phyloP scores from a whole-genome alignment of 2,888 invertebrate genomes.

The Callyntrura sp. region DNA sequence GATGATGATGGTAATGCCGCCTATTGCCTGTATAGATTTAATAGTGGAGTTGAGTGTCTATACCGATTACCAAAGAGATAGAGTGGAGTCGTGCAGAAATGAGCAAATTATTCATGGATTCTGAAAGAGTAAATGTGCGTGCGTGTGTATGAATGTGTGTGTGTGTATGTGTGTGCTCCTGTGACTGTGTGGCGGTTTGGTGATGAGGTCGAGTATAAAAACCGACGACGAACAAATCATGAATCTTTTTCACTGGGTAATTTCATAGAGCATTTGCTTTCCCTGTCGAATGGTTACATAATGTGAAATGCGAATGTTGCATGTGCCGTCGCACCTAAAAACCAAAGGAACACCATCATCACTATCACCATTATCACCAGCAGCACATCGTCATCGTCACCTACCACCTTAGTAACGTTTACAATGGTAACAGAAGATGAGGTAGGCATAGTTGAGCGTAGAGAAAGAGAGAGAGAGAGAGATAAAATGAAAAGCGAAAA shows the following conservation, averaged over 20 bases:
- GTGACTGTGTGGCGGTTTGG: no score
- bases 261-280: conserved; percentile 64
- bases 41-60: conserved; percentile 22
- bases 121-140: background rate
- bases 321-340: background rate
- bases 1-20: conserved; percentile 24
- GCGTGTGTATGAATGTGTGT: background rate
- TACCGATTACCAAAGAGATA: conserved; percentile 27
- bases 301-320: conserved; percentile 15
- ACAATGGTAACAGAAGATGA: conserved; percentile 8
- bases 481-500: conserved; percentile 62
- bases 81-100: conserved; percentile 76
- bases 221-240: conserved; percentile 65
- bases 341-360: background rate
- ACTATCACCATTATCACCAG: conserved; percentile 11
- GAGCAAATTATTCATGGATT: conserved; percentile 78
- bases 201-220: conserved; percentile 48
- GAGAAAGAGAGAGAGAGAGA: background rate
- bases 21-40: conserved; percentile 28
- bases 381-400: conserved; percentile 26
- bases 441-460: background rate
- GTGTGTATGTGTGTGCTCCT: no score
- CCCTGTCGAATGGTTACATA: conserved; percentile 52
- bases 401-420: background rate
- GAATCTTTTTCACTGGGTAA: conserved; percentile 67